These are phyloP conservation scores for Micronycteris hirsuta DNA, from an alignment of 2,113 vertebrate species.

Conservation along the genomic window DNA sequence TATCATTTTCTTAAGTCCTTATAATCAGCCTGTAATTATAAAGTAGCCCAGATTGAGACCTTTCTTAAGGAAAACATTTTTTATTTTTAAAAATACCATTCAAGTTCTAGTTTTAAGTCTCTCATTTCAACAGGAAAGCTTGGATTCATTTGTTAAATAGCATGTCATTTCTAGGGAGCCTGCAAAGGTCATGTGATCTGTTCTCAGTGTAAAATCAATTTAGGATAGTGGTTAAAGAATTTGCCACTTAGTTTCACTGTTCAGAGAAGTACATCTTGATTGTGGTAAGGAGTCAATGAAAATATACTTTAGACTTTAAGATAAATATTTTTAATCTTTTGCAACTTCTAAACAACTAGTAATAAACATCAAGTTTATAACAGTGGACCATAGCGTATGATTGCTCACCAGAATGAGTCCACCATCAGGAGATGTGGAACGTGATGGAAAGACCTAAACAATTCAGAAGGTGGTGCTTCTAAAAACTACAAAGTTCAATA, in stretches of 20 bases:
- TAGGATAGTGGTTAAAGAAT: background rate
- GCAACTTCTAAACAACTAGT: background rate
- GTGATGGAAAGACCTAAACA: background rate
- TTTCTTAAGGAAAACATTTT: background rate
- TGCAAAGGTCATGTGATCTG: background rate
- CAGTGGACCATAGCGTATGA: background rate
- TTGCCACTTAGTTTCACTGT: background rate
- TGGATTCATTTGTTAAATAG: background rate
- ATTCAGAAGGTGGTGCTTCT: background rate
- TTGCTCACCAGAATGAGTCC: background rate
- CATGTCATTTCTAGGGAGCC: background rate
- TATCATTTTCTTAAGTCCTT: background rate
- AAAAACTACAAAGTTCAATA: background rate
- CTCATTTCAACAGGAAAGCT: background rate
- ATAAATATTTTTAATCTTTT: constrained; percentile 3
- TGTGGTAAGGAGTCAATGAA: background rate
- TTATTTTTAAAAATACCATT: background rate
- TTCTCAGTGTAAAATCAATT: background rate
- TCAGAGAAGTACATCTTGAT: background rate
- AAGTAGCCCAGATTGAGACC: background rate
- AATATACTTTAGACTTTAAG: background rate
- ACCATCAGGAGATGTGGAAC: background rate
- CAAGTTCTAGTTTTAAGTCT: background rate
- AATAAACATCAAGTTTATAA: background rate
- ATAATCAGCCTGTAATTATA: background rate